Conservation (phyloP, 1,140 invertebrate genomes). For the Reticulitermes speratus region DNA sequence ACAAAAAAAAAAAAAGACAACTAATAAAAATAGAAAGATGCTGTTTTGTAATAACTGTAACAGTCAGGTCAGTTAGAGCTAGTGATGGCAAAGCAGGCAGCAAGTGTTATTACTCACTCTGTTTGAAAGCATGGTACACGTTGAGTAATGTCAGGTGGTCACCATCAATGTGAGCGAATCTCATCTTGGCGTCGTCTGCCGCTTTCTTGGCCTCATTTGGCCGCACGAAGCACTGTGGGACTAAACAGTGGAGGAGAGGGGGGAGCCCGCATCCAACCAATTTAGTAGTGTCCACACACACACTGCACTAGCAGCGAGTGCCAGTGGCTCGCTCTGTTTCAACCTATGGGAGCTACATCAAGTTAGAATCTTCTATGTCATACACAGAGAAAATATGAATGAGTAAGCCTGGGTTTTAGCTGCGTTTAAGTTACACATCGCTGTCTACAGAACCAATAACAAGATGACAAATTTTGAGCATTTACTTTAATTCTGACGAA, state of each 20-base stretch:
- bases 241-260: constrained; percentile 62
- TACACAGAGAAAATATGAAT: background rate
- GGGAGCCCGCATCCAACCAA: constrained; percentile 55
- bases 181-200: constrained; percentile 98
- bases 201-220: constrained; percentile 99
- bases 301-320: constrained; percentile 30
- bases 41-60: too few relatives aligned
- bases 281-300: constrained; percentile 49
- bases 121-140: constrained; percentile 98
- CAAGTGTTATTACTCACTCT: constrained; percentile 74
- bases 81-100: too few relatives aligned
- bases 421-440: background rate
- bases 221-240: constrained; percentile 99
- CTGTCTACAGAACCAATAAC: background rate
- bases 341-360: constrained; percentile 52
- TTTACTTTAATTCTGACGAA: constrained; percentile 3
- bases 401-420: background rate
- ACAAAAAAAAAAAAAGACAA: too few relatives aligned
- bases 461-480: background rate
- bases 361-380: constrained; percentile 41
- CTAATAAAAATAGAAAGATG: too few relatives aligned
- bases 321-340: constrained; percentile 36
- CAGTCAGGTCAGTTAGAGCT: too few relatives aligned
- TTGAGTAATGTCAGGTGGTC: constrained; percentile 95
- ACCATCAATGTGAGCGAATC: constrained; percentile 99